These are phyloP conservation scores for Leucopsar rothschildi DNA, from an alignment of 2,113 vertebrate genomes.

Conservation along the genomic window DNA sequence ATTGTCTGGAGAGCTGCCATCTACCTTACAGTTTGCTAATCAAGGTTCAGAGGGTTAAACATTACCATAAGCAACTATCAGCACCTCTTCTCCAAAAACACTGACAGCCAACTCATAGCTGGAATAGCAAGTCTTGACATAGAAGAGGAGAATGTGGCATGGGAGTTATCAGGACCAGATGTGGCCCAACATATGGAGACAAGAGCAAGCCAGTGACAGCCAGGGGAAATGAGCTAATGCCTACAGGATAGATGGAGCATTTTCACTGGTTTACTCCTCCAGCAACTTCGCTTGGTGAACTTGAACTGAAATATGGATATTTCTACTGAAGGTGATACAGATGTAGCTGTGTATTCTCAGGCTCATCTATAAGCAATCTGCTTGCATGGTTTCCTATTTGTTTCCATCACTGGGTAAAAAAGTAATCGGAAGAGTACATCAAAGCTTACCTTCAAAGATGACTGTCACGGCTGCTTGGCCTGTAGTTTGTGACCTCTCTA, in stretches of 20 bases:
- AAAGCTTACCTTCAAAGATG: not conserved
- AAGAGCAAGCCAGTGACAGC: not conserved
- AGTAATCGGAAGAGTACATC: accelerated
- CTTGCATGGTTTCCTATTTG: not conserved
- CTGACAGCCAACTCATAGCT: not conserved
- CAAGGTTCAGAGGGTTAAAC: not conserved
- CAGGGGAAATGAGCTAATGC: not conserved
- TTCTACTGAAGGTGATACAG: not conserved
- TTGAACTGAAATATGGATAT: not conserved
- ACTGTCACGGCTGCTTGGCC: not conserved
- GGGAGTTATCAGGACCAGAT: not conserved
- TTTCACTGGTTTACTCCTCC: not conserved
- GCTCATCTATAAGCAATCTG: not conserved
- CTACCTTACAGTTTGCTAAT: not conserved
- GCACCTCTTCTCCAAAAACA: not conserved
- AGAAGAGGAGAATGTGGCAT: not conserved
- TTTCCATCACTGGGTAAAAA: not conserved
- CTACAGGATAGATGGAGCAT: not conserved
- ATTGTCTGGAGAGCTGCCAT: not conserved
- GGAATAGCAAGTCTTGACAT: not conserved
- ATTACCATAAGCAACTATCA: not conserved
- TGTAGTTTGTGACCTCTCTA: not conserved
- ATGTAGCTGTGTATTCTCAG: not conserved
- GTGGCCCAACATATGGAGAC: not conserved
- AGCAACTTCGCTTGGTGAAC: not conserved